phyloP scores from a whole-genome alignment of 2,888 invertebrate genomes.

The Oeneis ivallda region DNA sequence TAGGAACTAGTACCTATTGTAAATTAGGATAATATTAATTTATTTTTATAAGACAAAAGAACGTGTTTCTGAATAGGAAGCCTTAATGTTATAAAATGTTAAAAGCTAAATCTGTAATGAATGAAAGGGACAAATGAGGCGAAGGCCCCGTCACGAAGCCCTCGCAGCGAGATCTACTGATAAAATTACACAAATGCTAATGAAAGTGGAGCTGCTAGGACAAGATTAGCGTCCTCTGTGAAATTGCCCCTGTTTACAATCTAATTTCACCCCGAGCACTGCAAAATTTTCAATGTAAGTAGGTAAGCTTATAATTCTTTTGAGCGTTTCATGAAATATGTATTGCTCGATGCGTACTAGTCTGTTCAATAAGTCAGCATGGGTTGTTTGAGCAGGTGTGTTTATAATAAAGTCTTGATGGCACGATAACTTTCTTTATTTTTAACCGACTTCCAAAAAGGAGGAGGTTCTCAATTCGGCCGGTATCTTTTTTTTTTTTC shows the following conservation, averaged over 20 bases:
- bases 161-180: conserved; percentile 53
- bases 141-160: conserved; percentile 42
- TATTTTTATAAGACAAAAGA: not conserved
- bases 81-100: conserved; percentile 25
- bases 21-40: too few species aligned
- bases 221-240: conserved; percentile 66
- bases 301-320: conserved; percentile 24
- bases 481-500: too few species aligned
- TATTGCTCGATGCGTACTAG: not conserved
- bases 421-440: too few species aligned
- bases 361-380: not conserved
- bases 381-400: too few species aligned
- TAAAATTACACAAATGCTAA: conserved; percentile 77
- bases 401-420: too few species aligned
- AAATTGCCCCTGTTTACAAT: conserved; percentile 63
- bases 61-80: not conserved
- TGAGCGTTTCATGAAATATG: conserved; percentile 32
- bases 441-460: too few species aligned
- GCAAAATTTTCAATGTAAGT: conserved; percentile 20
- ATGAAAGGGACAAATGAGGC: conserved; percentile 55
- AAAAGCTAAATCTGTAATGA: conserved; percentile 31
- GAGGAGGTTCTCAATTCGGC: too few species aligned
- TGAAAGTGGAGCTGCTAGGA: conserved; percentile 65
- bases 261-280: conserved; percentile 32
- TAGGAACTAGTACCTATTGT: too few species aligned